Evolutionary conservation across 1,140 invertebrate species (phyloP), one percentile per base, ranked within the genome.

Genomic region (Chelonus insularis): DNA sequence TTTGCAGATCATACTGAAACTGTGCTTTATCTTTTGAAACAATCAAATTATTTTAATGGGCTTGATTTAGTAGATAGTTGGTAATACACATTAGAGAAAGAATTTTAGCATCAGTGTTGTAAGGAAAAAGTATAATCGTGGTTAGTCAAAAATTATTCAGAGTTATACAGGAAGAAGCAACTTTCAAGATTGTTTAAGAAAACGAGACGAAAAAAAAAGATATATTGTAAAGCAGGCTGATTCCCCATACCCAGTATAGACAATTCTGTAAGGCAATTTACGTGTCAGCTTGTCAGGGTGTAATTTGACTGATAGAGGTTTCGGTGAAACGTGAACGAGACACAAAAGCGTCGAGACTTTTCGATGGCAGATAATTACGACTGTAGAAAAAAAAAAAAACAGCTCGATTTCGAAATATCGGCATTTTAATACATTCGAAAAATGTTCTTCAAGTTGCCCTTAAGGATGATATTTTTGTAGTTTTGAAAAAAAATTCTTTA

Each of bases 391-490:
- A 74, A 72, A 75, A 75, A 77, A 75, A 76, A 74, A 72, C 69
- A 69, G 66, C 73, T 72, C 68, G 75, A 77, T 77, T 77, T 75
- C 75, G 70, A 77, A 77, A 77, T 75, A 75, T 74, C 68, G 73
- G 71, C 65, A 70, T 73, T 70, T 72, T 73, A 71, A 71, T 69
- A 63, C 68, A 57, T 58, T 62, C 37, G 65, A 65, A 64, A 63
- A 50, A 64, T 77, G 86, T 86, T 91, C 89, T 62, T 62, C 41
- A 57, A 59, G 64, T 60, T 64, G 61, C 41, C 54, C 56, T 60
- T 60, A 54, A 63, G 48, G 39, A 12, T 29, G 36, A 39, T 61
- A 61, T 64, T 63, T 68, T 65, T 59, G 60, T 64, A 60, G 64
- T 66, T 65, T 60, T 55, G 9, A 34, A 34, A 36, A 64, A 52